A percentile compares a stretch with the other conserved stretches of the same genome.
Evolutionary conservation across 1,140 invertebrate genomes (phyloP).

Genomic region (Paracyclopina nana): DNA sequence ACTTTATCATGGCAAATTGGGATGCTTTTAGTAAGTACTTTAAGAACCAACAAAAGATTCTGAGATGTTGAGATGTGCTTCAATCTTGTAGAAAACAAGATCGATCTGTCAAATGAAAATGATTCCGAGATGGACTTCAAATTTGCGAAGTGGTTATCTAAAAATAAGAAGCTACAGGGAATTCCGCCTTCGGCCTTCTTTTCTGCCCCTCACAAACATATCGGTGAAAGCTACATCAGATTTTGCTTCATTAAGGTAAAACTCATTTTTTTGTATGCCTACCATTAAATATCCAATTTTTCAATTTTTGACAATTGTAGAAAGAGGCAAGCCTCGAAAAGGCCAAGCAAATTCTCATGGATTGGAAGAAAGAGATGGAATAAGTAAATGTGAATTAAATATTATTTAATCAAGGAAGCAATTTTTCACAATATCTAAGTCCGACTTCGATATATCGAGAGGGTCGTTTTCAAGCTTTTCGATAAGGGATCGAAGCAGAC

Average conservation of each 20-base stretch:
- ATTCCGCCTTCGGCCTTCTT: conserved; percentile 93
- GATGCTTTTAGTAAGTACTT: conserved; percentile 38
- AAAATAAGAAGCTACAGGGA: conserved; percentile 71
- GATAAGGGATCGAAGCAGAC: too few relatives aligned
- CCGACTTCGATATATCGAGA: too few relatives aligned
- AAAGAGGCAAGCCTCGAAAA: too few relatives aligned
- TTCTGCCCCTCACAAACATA: conserved; percentile 48
- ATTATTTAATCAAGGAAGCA: too few relatives aligned
- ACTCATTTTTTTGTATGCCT: too few relatives aligned
- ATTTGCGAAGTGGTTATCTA: conserved; percentile 87
- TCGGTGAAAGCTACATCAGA: conserved; percentile 69
- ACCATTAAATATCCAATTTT: too few relatives aligned
- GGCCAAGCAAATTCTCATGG: too few relatives aligned
- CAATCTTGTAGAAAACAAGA: conserved; percentile 1
- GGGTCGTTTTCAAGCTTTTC: too few relatives aligned
- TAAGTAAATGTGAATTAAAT: too few relatives aligned
- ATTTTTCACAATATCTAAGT: too few relatives aligned
- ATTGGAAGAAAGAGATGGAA: too few relatives aligned
- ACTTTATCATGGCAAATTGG: conserved; percentile 91
- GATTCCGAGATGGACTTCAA: conserved; percentile 41
- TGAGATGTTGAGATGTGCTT: neutral
- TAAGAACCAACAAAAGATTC: neutral
- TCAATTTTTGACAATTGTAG: too few relatives aligned
- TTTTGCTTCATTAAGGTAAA: conserved; percentile 79
- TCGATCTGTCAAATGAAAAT: conserved; percentile 28